phyloP scores from a whole-genome alignment of 2,113 vertebrate genomes.

The Litocranius walleri region DNA sequence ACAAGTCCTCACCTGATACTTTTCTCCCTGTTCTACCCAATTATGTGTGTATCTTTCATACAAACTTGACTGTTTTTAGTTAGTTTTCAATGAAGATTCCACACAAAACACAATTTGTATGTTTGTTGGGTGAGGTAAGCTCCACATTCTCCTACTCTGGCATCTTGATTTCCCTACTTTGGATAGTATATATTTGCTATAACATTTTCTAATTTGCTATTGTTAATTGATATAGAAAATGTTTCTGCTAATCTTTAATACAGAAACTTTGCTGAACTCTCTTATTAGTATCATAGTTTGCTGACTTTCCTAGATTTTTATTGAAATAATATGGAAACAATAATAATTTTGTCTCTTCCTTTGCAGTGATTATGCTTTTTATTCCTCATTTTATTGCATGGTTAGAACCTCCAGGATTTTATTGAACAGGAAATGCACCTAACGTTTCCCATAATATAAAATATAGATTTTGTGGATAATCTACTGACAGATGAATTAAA shows the following conservation, averaged over 20 bases:
- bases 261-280: background rate
- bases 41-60: background rate
- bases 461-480: background rate
- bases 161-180: background rate
- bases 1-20: background rate
- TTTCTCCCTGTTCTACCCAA: background rate
- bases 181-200: background rate
- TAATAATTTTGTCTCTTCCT: background rate
- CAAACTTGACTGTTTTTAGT: background rate
- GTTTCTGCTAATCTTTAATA: background rate
- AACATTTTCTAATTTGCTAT: background rate
- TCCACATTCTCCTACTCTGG: background rate
- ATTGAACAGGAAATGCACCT: background rate
- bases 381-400: background rate
- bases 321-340: background rate
- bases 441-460: background rate
- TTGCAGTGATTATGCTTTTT: background rate
- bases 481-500: background rate
- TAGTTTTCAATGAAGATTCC: background rate
- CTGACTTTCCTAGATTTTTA: background rate
- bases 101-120: background rate
- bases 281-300: background rate
- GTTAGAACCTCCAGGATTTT: background rate
- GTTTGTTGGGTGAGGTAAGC: background rate
- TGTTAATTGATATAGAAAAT: background rate